Base-by-base conservation (phyloP, 2,888 invertebrate species). In the Pogonocherus hispidulus region DNA sequence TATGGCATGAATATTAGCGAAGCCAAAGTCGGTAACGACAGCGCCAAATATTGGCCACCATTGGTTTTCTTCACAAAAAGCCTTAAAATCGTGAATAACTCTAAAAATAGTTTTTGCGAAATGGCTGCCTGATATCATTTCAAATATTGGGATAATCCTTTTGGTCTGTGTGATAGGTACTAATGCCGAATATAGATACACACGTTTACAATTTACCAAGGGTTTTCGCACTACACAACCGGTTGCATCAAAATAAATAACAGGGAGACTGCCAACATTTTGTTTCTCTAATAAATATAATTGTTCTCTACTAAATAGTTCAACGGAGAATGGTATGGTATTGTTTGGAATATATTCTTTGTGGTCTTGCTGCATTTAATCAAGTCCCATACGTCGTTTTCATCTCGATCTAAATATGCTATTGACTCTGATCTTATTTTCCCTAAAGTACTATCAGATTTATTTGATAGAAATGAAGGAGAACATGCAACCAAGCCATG, bases 171-270 rank as follows among this genome's bases (percentile, higher is more conserved):
- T 2, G 1, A 37, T 22, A 27, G 59, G 59, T 4, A 44, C n/a
- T 22, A 57, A 16, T 20, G 57, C 57, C 6, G 59, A 59, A 11
- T 59, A 59, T 8, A 27, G 37, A 57, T 27, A 57, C 1, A 57
- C 18, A 6, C 18, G 1, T 11, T 32, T 41, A 9, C 9, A n/a
- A 32, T 44, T 44, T 46, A 1, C 3, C 1, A 3, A 11, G 3
- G 57, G 57, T 11, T 47, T 59, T 46, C 59, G 5, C 1, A 46
- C 46, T 9, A 59, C 19, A n/a, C 1, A 3, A 27, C 59, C 44
- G 9, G 57, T 57, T 2, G 44, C 41, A 27, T 46, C 59, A 59
- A 59, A 59, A 27, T 59, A 23, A 8, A 59, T 20, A n/a, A n/a
- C n/a, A n/a, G n/a, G n/a, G n/a, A n/a, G n/a, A n/a, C n/a, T n/a